phyloP scores from a whole-genome alignment of 2,113 vertebrate genomes.

The Aphelocoma coerulescens region DNA sequence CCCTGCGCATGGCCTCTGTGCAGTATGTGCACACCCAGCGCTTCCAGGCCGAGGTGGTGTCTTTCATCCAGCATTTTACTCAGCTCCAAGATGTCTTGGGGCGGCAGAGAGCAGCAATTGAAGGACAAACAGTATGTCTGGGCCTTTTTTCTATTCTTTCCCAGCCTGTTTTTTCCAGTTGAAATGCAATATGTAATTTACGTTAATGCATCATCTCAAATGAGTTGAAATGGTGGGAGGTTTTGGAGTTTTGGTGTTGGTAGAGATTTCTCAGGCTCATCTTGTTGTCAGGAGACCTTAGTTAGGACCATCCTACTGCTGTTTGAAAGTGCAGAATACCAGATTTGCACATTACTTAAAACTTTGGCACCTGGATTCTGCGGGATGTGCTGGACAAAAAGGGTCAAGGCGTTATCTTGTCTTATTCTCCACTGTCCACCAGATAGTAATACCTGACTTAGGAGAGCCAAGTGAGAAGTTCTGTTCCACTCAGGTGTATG shows the following conservation, averaged over 20 bases:
- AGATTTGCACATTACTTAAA: background rate
- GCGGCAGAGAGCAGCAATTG: conserved; percentile 89
- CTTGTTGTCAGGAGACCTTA: background rate
- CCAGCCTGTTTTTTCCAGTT: background rate
- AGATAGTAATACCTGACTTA: background rate
- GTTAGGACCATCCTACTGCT: background rate
- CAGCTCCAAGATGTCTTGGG: conserved; percentile 95
- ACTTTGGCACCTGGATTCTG: background rate
- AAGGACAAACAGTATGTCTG: conserved; percentile 89
- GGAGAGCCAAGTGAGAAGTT: background rate
- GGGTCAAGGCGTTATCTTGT: background rate
- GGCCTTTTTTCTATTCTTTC: background rate
- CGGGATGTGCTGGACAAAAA: background rate
- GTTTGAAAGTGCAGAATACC: background rate
- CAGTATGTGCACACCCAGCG: conserved; percentile 97
- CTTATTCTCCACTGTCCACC: background rate
- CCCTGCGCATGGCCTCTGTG: conserved; percentile 90
- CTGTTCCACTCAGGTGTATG: background rate
- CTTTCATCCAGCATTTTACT: conserved; percentile 95
- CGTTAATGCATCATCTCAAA: rapidly evolving
- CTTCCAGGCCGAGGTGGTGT: conserved; percentile 93
- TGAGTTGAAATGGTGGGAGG: background rate
- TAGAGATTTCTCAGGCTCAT: background rate
- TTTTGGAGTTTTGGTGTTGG: background rate
- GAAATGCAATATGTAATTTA: background rate